Conservation (phyloP, 2,888 invertebrate species). For the Spilarctia lutea region DNA sequence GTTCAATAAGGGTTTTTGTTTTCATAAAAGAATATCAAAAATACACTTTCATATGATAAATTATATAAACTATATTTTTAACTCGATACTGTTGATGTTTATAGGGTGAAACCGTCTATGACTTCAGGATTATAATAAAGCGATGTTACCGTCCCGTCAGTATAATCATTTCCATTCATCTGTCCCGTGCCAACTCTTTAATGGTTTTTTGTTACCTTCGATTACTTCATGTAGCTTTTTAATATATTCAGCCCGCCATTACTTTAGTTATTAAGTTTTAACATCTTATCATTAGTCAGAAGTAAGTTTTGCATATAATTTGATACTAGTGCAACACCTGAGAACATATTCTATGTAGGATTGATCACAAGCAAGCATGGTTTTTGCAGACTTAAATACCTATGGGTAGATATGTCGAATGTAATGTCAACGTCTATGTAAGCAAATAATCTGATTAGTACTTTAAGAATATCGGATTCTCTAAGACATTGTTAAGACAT, state of each 20-base stretch:
- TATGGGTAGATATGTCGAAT: too few species aligned
- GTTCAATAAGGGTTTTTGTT: background rate
- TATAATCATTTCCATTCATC: background rate
- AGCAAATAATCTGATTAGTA: too few species aligned
- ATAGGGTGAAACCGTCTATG: background rate
- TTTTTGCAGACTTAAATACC: background rate
- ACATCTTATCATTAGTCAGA: background rate
- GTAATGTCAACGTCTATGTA: too few species aligned
- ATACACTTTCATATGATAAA: background rate
- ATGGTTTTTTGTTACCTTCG: background rate
- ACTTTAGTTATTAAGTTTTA: background rate
- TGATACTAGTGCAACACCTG: background rate
- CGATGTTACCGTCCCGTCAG: background rate
- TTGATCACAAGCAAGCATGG: background rate
- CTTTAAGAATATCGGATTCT: too few species aligned
- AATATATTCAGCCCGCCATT: background rate
- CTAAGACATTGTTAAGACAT: too few species aligned
- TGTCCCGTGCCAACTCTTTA: background rate
- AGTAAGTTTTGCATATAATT: background rate
- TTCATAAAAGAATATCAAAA: background rate
- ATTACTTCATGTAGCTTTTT: background rate
- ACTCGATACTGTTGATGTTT: background rate
- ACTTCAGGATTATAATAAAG: background rate
- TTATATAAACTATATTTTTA: background rate
- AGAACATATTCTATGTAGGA: background rate